Base-by-base conservation (phyloP, 2,888 invertebrate genomes). In the Temnothorax rugatulus region DNA sequence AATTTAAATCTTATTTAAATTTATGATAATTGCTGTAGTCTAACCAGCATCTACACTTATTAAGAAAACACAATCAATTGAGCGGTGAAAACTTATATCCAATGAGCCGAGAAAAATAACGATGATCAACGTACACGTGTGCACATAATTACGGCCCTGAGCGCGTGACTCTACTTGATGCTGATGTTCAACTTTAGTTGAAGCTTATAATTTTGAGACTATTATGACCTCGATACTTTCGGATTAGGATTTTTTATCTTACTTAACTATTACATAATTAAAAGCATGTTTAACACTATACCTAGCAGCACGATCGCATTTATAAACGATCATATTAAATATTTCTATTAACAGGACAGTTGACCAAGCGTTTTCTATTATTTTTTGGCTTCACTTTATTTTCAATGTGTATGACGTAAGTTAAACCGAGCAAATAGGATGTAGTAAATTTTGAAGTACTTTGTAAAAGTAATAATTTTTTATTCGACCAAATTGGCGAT, bases 1-100 rank as follows among this genome's bases (percentile, higher is more conserved):
- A 4, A 66, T 66, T 47, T 47, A 44, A 66, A 66, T 66, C 18
- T 44, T 0, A 47, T 66, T 66, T 66, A 44, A 66, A 66, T 66
- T 66, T 66, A 66, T 66, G 66, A 66, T 66, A 66, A 66, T 47
- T 66, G 25, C 25, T 47, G 9, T 21, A 25, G 11, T 21, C 64
- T 64, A 64, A 41, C 44, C 66, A 25, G 7, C 25, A 66, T 18
- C 25, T 47, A 18, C 9, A 25, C 9, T 44, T 66, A 66, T 66
- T 66, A 18, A 25, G 44, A 66, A 47, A 66, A 47, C 8, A 8
- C 8, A 47, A 66, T 47, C 44, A 44, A 25, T 66, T 66, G 25
- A 47, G 25, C 25, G 18, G 25, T 25, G 44, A 66, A 66, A 66
- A 66, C 44, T 47, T 25, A 66, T 47, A 25, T 66, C 66, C 44